Conservation (phyloP, 30 jellyfish, hydroid and myxozoan species). For the Chrysaora quinquecirrha region DNA sequence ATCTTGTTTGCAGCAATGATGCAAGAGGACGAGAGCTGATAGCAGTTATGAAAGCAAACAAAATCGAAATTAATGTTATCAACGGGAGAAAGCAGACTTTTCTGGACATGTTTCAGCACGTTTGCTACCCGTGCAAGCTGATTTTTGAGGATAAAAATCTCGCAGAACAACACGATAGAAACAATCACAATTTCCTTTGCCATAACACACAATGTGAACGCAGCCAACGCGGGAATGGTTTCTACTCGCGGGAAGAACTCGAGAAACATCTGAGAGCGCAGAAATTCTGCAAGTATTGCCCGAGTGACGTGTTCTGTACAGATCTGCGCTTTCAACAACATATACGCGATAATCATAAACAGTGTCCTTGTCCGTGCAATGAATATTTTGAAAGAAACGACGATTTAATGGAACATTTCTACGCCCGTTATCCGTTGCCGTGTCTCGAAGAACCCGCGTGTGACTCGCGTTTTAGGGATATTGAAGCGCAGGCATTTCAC, state of each 20-base stretch:
- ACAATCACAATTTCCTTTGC: constrained; percentile 75
- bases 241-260: constrained; percentile 73
- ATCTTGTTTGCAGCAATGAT: constrained; percentile 63
- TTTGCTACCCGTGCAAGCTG: constrained; percentile 70
- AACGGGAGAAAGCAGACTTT: constrained; percentile 68
- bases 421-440: constrained; percentile 80
- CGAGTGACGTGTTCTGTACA: constrained; percentile 68
- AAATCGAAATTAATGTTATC: constrained; percentile 39
- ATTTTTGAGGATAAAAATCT: constrained; percentile 38
- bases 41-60: constrained; percentile 80
- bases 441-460: constrained; percentile 90
- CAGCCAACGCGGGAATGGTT: constrained; percentile 88
- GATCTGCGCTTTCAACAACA: constrained; percentile 38
- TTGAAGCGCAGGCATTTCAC: constrained; percentile 90
- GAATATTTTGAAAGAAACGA: constrained; percentile 72
- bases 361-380: constrained; percentile 79
- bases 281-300: constrained; percentile 78
- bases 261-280: constrained; percentile 69
- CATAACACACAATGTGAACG: constrained; percentile 85
- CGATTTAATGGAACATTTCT: constrained; percentile 79
- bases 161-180: constrained; percentile 82
- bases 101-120: constrained; percentile 72
- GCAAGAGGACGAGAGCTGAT: constrained; percentile 64
- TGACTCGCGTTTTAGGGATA: constrained; percentile 68
- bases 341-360: constrained; percentile 59